A percentile compares a stretch with the other conserved stretches of the same genome.
Evolutionary conservation across 1,140 invertebrate species (phyloP).

Genomic region (Drosophila pseudoobscura): DNA sequence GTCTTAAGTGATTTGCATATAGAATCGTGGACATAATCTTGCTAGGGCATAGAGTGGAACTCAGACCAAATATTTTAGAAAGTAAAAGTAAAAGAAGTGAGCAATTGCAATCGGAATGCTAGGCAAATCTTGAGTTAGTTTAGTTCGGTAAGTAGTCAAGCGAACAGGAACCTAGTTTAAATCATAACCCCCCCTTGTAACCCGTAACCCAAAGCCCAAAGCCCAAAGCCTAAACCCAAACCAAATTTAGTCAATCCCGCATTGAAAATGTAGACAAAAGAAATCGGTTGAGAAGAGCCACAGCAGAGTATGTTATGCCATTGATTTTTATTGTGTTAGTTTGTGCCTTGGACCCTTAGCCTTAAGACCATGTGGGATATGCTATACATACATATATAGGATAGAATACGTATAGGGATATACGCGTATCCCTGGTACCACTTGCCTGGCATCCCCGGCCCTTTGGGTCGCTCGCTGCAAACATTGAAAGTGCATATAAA

Average conservation of each 20-base stretch:
- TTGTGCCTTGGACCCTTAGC: no score
- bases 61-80: conserved; percentile 63
- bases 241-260: no score
- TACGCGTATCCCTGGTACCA: no score
- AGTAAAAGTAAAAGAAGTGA: conserved; percentile 27
- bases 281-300: no score
- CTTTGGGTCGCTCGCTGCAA: background rate
- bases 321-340: no score
- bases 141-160: conserved; percentile 26
- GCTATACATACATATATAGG: no score
- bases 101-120: background rate
- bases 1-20: conserved; percentile 7
- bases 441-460: background rate
- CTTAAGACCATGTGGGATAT: no score
- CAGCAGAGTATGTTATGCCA: no score
- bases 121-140: conserved; percentile 10
- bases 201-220: no score
- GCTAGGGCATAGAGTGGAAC: conserved; percentile 36
- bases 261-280: no score
- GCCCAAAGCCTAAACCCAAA: no score
- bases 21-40: conserved; percentile 19
- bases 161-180: conserved; percentile 1
- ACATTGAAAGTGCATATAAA: conserved; percentile 21
- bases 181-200: background rate
- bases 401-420: no score